A percentile compares a stretch with the other conserved stretches of the same genome.
phyloP scores from a whole-genome alignment of 1,140 invertebrate genomes.

The Drosophila biarmipes region DNA sequence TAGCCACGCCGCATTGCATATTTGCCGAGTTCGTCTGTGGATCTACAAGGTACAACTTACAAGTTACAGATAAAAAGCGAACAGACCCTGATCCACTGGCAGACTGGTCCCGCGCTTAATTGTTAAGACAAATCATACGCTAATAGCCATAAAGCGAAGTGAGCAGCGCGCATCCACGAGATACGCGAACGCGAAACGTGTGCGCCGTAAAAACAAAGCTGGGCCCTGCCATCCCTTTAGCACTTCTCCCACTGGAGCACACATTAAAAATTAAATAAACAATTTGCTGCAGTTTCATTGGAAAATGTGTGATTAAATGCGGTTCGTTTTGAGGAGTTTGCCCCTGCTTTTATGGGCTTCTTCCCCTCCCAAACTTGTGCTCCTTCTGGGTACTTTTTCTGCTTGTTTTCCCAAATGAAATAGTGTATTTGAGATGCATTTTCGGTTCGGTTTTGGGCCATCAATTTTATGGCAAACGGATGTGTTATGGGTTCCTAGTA shows the following conservation, averaged over 20 bases:
- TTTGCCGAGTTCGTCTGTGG: conserved; percentile 12
- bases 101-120: conserved; percentile 58
- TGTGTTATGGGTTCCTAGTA: conserved; percentile 63
- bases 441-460: conserved; percentile 69
- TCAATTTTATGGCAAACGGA: conserved; percentile 79
- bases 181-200: conserved; percentile 59
- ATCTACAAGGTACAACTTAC: conserved; percentile 45
- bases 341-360: conserved; percentile 40
- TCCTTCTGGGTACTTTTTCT: conserved; percentile 17
- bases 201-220: conserved; percentile 30
- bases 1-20: conserved; percentile 42
- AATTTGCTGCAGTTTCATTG: conserved; percentile 81
- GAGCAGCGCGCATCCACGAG: conserved; percentile 35
- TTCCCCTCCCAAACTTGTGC: conserved; percentile 17
- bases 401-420: conserved; percentile 34
- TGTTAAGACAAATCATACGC: conserved; percentile 84
- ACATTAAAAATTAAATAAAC: conserved; percentile 84
- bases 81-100: conserved; percentile 8
- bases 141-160: conserved; percentile 76
- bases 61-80: conserved; percentile 52
- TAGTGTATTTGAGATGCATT: conserved; percentile 65
- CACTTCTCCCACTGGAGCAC: conserved; percentile 23
- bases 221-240: not conserved
- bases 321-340: conserved; percentile 37
- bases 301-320: conserved; percentile 82